Conservation (phyloP, 2,797 vertebrate species). For the Anniella stebbinsi region DNA sequence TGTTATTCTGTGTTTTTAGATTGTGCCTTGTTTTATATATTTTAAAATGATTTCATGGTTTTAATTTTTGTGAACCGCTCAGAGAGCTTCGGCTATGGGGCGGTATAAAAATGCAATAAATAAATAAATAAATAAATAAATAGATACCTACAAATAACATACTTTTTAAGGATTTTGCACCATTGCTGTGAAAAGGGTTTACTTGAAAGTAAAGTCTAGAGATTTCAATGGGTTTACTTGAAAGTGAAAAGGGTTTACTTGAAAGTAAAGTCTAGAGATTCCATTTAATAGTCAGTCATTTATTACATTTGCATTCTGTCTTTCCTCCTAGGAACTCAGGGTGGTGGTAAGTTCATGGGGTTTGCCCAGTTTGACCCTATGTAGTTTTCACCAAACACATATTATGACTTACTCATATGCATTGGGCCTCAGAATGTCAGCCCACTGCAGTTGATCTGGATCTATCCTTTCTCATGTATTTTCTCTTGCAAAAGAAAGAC, state of each 20-base stretch:
- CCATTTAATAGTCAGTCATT: background rate
- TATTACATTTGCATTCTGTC: background rate
- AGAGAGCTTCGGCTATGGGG: too few relatives aligned
- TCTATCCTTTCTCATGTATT: too few relatives aligned
- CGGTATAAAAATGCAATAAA: too few relatives aligned
- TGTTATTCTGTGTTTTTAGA: too few relatives aligned
- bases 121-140: too few relatives aligned
- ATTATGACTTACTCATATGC: background rate
- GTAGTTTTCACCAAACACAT: background rate
- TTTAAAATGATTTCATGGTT: too few relatives aligned
- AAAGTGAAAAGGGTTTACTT: background rate
- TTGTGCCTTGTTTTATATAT: too few relatives aligned
- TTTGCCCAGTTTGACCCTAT: background rate
- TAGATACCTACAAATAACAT: background rate
- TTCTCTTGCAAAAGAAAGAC: background rate
- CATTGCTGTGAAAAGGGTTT: background rate
- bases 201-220: background rate
- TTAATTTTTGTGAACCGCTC: too few relatives aligned
- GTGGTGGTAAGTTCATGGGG: background rate
- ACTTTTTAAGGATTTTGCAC: background rate
- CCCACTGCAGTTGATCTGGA: too few relatives aligned
- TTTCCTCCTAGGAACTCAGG: background rate
- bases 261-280: background rate
- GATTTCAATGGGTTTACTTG: too few relatives aligned
- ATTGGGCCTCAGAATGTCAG: background rate